A percentile compares a stretch with the other conserved stretches of the same genome.
Conservation (phyloP, 2,113 vertebrate species). For the Acrocephalus kingi region DNA sequence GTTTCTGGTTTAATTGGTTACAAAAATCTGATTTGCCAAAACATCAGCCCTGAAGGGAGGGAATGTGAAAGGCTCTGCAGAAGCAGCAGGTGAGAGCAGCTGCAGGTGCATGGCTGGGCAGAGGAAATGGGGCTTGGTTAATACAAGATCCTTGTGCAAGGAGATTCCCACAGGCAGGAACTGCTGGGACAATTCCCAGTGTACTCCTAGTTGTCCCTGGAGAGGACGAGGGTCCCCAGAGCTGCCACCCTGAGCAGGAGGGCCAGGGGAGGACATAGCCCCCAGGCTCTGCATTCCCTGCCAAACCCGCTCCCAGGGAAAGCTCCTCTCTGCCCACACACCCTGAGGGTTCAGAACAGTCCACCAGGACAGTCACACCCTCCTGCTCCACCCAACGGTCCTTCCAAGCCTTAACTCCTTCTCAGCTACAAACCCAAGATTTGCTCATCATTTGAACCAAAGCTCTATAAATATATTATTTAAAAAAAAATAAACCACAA, state of each 20-base stretch:
- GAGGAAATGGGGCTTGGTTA: neutral
- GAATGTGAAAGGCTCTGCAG: neutral
- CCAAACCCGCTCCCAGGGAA: neutral
- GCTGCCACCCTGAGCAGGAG: neutral
- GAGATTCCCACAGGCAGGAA: neutral
- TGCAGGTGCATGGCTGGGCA: neutral
- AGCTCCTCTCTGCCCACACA: neutral
- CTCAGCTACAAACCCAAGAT: slow-evolving; percentile 38
- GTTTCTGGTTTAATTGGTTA: neutral
- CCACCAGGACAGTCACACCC: neutral
- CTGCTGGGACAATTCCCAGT: neutral
- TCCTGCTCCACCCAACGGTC: neutral
- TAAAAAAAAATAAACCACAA: slow-evolving; percentile 18
- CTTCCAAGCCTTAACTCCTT: neutral
- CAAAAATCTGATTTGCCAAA: neutral
- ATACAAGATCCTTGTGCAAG: neutral
- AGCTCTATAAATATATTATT: slow-evolving; percentile 62
- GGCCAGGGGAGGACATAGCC: neutral
- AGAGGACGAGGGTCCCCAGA: neutral
- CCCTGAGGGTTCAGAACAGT: neutral
- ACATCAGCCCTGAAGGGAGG: neutral
- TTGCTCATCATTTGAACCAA: slow-evolving; percentile 47
- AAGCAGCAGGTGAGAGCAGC: neutral
- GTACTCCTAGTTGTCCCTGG: neutral
- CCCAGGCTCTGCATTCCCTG: neutral